Conservation (phyloP, 2,113 vertebrate species). For the Pluvianellus socialis region DNA sequence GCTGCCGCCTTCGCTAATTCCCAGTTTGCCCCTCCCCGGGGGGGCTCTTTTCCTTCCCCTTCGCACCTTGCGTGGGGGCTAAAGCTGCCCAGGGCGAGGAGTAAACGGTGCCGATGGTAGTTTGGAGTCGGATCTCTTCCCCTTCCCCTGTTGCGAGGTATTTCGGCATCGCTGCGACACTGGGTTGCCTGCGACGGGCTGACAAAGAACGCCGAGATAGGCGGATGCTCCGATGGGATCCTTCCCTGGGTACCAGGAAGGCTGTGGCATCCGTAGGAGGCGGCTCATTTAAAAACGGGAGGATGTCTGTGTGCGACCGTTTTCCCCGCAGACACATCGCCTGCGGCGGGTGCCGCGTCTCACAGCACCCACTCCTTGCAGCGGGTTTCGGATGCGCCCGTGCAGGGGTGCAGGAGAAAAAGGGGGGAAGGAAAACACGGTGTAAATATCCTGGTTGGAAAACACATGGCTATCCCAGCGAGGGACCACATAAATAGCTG, state of each 20-base stretch:
- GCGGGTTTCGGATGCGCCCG: background rate
- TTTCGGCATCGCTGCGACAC: no score
- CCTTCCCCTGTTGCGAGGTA: no score
- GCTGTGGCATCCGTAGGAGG: background rate
- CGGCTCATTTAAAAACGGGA: background rate
- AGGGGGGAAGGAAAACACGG: accelerated
- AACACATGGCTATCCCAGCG: accelerated
- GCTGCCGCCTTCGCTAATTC: background rate
- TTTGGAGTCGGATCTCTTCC: no score
- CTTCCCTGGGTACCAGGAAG: background rate
- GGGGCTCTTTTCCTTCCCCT: background rate
- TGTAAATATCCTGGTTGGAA: background rate
- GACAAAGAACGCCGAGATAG: background rate
- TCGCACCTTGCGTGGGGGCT: background rate
- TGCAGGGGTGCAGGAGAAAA: no score
- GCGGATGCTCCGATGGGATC: background rate
- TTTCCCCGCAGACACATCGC: background rate
- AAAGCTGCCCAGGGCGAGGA: background rate
- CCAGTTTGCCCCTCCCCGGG: background rate
- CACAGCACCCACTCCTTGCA: background rate
- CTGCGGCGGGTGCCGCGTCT: background rate
- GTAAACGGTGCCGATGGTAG: background rate
- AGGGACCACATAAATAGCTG: background rate
- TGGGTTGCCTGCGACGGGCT: no score
- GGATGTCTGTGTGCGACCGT: background rate